Percentiles rank a stretch among this genome's conserved stretches.
Conservation (phyloP, 2,888 invertebrate species). For the Protodeltote pygarga region DNA sequence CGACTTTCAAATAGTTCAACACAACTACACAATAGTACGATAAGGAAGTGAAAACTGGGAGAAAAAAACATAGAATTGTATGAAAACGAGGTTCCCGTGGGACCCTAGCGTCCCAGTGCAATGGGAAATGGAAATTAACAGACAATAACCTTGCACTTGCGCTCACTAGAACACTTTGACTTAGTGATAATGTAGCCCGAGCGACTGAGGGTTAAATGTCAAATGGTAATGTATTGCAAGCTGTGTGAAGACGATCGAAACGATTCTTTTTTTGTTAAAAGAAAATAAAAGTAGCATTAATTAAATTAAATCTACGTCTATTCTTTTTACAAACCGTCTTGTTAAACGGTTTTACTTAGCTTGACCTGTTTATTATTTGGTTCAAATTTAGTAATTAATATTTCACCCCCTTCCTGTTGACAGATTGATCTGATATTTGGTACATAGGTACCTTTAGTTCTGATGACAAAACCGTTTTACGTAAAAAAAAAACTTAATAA, state of each 20-base stretch:
- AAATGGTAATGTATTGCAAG: constrained; percentile 6
- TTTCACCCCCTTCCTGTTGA: no score
- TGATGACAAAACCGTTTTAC: no score
- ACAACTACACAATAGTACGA: constrained; percentile 13
- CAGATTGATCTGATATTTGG: no score
- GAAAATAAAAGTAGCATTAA: no score
- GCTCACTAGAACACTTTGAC: constrained; percentile 18
- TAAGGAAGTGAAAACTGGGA: constrained; percentile 23
- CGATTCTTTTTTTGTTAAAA: no score
- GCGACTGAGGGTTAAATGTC: constrained; percentile 22
- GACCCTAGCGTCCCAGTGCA: constrained; percentile 14
- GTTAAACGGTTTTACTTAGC: no score
- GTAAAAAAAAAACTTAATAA: no score
- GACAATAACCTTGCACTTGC: constrained; percentile 41
- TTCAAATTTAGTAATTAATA: no score
- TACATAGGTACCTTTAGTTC: no score
- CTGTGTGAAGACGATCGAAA: background rate
- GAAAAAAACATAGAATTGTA: constrained; percentile 31
- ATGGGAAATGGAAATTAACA: constrained; percentile 46
- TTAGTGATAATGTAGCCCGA: constrained; percentile 11
- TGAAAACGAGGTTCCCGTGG: constrained; percentile 46
- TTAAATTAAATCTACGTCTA: no score
- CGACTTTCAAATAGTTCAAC: constrained; percentile 9
- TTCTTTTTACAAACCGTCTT: no score
- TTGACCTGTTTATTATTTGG: no score